Base-by-base conservation (phyloP, 2,888 invertebrate genomes). In the Archips xylosteana region DNA sequence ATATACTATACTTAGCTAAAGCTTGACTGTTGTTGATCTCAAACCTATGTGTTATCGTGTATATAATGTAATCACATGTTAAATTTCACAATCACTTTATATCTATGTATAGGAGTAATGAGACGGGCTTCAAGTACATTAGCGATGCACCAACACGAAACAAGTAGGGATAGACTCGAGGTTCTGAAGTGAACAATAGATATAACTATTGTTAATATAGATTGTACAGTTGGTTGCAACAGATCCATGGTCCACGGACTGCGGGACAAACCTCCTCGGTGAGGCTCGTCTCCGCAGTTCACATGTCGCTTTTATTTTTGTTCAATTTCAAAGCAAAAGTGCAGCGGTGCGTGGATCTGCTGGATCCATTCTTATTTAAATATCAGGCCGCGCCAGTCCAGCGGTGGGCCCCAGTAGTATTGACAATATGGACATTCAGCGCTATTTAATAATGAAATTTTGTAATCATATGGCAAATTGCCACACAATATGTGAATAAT, bases 1-100 rank as follows among this genome's bases (percentile, higher is more conserved):
- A 83, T 79, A 75, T 80, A 82, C 78, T 81, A 78, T 88, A 86
- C 81, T 85, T 90, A 92, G 89, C 87, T 90, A 89, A 89, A 83
- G 92, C 93, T 94, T 94, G 85, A 91, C 90, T 92, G 92, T 93
- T 92, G 91, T 92, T 94, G 92, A 92, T 93, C 94, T 92, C 92
- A 91, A 89, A 86, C 82, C 78, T 91, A 89, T 89, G 86, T 92
- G 89, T 91, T 91, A 91, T 84, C 88, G 87, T 94, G 92, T 94
- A 94, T 90, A 92, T 92, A 92, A 90, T 92, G 86, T 93, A 92
- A 92, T 90, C 93, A 93, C 92, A 90, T 93, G 94, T 93, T 94
- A 92, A 91, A 91, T 83, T 89, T 91, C 89, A 91, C 88, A 76
- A 85, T 89, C 91, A 92, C 92, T 81, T 87, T 83, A 85, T 85